Evolutionary conservation across 2,888 invertebrate species (phyloP).

Genomic region (Tetheella fluctuosa): DNA sequence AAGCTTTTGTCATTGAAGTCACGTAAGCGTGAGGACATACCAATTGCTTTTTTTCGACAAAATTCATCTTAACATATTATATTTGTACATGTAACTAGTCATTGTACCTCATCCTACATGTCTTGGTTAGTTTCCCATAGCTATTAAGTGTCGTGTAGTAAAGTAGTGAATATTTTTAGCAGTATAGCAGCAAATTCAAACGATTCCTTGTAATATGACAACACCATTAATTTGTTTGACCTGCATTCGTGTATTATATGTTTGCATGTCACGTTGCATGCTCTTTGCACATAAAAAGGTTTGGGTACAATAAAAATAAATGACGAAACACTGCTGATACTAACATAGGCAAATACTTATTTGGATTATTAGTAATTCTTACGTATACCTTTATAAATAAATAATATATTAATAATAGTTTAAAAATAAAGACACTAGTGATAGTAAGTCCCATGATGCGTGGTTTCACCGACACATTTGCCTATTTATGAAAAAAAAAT

Average conservation of each 20-base stretch:
- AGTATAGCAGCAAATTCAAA: not conserved
- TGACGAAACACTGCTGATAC: not conserved
- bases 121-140: not conserved
- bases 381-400: not conserved
- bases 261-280: conserved; percentile 7
- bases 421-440: too few species aligned
- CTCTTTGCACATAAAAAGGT: conserved; percentile 6
- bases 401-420: too few species aligned
- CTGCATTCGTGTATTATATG: not conserved
- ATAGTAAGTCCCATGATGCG: too few species aligned
- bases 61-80: too few species aligned
- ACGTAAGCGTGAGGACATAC: not conserved
- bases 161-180: not conserved
- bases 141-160: not conserved
- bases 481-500: too few species aligned
- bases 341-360: not conserved
- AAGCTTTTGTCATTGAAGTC: not conserved
- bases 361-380: not conserved
- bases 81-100: too few species aligned
- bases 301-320: not conserved
- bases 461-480: too few species aligned
- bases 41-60: not conserved
- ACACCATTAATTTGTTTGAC: not conserved
- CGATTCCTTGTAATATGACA: not conserved
- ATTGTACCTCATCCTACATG: too few species aligned